A percentile compares a stretch with the other conserved stretches of the same genome.
phyloP scores from a whole-genome alignment of 2,797 vertebrate genomes.

The Neopelma chrysocephalum region DNA sequence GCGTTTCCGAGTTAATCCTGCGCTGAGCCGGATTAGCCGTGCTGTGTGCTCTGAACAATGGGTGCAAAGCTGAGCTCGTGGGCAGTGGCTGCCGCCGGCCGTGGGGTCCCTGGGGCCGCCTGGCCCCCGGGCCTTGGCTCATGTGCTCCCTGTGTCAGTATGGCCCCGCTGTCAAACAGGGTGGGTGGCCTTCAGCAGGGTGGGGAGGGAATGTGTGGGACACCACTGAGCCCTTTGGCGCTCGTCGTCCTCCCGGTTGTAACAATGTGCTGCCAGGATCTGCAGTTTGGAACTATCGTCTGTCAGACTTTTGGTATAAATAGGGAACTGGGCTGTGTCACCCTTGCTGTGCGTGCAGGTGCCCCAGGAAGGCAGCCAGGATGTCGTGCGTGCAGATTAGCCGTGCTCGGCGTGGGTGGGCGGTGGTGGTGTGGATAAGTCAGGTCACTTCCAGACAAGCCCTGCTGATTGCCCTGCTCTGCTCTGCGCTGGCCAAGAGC shows the following conservation, averaged over 20 bases:
- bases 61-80: neutral
- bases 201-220: rapidly evolving
- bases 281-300: rapidly evolving
- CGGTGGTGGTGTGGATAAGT: neutral
- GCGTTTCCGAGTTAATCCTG: neutral
- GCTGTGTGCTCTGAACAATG: neutral
- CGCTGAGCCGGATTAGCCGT: neutral
- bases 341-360: rapidly evolving
- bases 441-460: rapidly evolving
- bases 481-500: neutral
- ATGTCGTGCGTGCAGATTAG: rapidly evolving
- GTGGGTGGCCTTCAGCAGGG: neutral
- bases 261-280: rapidly evolving
- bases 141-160: rapidly evolving
- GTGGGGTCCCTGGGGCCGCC: neutral
- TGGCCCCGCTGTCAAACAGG: neutral
- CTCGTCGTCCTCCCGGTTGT: rapidly evolving
- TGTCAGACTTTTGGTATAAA: rapidly evolving
- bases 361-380: neutral
- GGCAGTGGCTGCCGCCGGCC: neutral
- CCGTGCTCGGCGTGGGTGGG: rapidly evolving
- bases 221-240: rapidly evolving
- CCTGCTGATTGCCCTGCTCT: rapidly evolving
- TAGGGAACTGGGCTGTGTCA: rapidly evolving
- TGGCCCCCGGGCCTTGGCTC: neutral